These are phyloP conservation scores for Pseudomugil gertrudae DNA, from an alignment of 2,797 vertebrate genomes.

Conservation along the genomic window DNA sequence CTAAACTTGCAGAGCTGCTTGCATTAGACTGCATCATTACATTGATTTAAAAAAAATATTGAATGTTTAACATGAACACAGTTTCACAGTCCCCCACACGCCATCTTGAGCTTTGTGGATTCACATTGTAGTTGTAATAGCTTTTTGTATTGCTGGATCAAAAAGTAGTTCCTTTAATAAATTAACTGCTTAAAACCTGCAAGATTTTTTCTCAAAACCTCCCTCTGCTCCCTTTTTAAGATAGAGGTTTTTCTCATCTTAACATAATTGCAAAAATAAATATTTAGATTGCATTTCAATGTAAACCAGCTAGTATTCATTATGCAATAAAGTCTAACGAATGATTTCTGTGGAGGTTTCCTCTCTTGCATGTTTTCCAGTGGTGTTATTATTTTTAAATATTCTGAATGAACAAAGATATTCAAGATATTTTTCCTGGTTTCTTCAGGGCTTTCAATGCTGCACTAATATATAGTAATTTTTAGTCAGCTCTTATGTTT, in stretches of 20 bases:
- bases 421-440: slow-evolving; percentile 27
- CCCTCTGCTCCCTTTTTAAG: too few relatives aligned
- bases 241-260: slow-evolving; percentile 22
- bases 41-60: too few relatives aligned
- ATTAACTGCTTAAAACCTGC: too few relatives aligned
- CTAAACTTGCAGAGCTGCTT: too few relatives aligned
- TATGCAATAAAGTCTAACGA: slow-evolving; percentile 13
- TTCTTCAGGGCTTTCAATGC: slow-evolving; percentile 33
- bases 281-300: slow-evolving; percentile 17
- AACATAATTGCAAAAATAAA: slow-evolving; percentile 4
- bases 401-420: too few relatives aligned
- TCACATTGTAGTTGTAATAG: slow-evolving; percentile 40
- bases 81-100: neutral
- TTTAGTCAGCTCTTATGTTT: slow-evolving; percentile 14
- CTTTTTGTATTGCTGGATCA: slow-evolving; percentile 49
- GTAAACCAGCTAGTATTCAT: slow-evolving; percentile 25
- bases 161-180: slow-evolving; percentile 72
- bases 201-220: too few relatives aligned
- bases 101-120: slow-evolving; percentile 34
- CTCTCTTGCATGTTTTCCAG: too few relatives aligned
- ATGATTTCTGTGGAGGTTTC: too few relatives aligned
- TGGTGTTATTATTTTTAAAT: too few relatives aligned
- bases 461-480: slow-evolving; percentile 14
- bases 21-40: too few relatives aligned
- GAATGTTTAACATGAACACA: too few relatives aligned